These are phyloP conservation scores for Morelia viridis DNA, from an alignment of 2,797 vertebrate genomes.

Conservation along the genomic window DNA sequence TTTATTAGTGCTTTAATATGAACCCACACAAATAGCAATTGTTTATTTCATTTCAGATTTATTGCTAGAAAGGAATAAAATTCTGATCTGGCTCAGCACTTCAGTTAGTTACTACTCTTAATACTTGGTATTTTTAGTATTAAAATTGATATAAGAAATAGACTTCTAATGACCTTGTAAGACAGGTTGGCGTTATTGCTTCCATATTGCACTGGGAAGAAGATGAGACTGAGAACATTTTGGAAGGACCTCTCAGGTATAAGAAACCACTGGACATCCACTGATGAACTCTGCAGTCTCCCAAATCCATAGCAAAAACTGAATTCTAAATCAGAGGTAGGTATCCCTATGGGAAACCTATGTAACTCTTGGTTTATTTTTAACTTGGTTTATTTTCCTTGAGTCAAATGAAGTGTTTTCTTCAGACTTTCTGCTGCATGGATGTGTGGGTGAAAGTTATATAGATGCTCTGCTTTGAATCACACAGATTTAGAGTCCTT, in stretches of 20 bases:
- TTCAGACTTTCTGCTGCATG: not conserved
- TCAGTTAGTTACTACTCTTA: not conserved
- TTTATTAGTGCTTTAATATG: not conserved
- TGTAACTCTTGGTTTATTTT: too few relatives aligned
- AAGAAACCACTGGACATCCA: not conserved
- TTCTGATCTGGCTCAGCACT: not conserved
- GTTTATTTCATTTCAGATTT: not conserved
- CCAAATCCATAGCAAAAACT: not conserved
- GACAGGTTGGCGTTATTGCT: not conserved
- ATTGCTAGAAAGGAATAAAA: not conserved
- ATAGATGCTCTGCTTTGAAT: not conserved
- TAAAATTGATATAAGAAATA: not conserved
- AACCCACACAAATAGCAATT: not conserved
- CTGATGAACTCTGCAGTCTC: not conserved
- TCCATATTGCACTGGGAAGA: not conserved
- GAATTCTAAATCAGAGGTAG: not conserved
- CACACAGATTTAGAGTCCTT: not conserved
- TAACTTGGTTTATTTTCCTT: not conserved
- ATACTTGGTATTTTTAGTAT: not conserved
- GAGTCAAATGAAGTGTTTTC: not conserved
- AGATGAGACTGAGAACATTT: not conserved
- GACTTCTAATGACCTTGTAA: not conserved
- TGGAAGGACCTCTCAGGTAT: not conserved
- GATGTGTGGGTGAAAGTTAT: not conserved
- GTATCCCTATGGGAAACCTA: not conserved